A percentile compares a stretch with the other conserved stretches of the same genome.
These are phyloP conservation scores for Carpatolechia fugitivella DNA, from an alignment of 2,888 invertebrate species.

Conservation along the genomic window DNA sequence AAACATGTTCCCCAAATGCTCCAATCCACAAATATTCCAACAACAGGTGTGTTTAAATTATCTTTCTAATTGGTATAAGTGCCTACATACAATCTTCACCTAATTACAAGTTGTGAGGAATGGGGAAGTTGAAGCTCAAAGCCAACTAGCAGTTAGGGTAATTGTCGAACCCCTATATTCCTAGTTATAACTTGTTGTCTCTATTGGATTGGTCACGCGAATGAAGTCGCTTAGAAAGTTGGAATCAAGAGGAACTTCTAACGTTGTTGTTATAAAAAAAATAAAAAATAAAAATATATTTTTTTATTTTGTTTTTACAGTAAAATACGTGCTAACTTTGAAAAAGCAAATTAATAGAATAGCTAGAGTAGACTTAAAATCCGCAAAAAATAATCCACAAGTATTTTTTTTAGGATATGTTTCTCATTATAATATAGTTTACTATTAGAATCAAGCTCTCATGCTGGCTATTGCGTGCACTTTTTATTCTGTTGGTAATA, in stretches of 20 bases:
- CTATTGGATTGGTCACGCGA: constrained; percentile 11
- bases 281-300: too few relatives aligned
- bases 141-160: constrained; percentile 3
- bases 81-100: constrained; percentile 9
- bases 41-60: background rate
- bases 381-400: too few relatives aligned
- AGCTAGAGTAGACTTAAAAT: too few relatives aligned
- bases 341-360: too few relatives aligned
- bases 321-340: too few relatives aligned
- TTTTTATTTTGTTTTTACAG: too few relatives aligned
- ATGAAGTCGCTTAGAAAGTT: constrained; percentile 1
- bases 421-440: too few relatives aligned
- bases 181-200: background rate
- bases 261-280: too few relatives aligned
- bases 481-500: too few relatives aligned
- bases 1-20: background rate
- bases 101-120: constrained; percentile 5
- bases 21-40: background rate
- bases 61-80: background rate
- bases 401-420: too few relatives aligned
- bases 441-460: too few relatives aligned
- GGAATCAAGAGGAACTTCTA: background rate
- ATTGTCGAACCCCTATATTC: constrained; percentile 16
- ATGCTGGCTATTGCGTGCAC: too few relatives aligned
- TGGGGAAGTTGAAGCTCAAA: constrained; percentile 9